These are phyloP conservation scores for Drosophila varians DNA, from an alignment of 1,140 invertebrate genomes.

Conservation along the genomic window DNA sequence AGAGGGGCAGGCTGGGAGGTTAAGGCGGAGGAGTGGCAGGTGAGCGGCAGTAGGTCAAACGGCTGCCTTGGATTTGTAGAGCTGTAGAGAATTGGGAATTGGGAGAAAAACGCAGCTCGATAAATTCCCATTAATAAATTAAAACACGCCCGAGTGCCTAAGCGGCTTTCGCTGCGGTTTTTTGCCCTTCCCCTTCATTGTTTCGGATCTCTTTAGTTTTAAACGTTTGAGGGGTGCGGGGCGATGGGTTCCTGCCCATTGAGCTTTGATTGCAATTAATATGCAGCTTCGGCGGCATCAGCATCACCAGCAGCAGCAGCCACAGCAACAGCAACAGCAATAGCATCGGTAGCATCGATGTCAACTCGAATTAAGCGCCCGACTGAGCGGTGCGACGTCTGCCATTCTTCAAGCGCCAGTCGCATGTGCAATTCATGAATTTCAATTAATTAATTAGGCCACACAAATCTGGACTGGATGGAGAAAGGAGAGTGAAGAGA, in stretches of 20 bases:
- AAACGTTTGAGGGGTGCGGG: conserved; percentile 32
- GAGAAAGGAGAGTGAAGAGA: neutral
- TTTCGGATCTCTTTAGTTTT: conserved; percentile 55
- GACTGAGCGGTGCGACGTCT: conserved; percentile 24
- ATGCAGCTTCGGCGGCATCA: conserved; percentile 47
- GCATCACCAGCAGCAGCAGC: conserved; percentile 23
- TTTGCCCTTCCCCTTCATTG: conserved; percentile 2
- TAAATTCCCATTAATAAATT: conserved; percentile 80
- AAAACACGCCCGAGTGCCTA: conserved; percentile 67
- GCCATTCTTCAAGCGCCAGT: conserved; percentile 65
- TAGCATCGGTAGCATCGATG: conserved; percentile 28
- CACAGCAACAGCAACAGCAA: no score
- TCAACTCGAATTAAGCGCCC: conserved; percentile 52
- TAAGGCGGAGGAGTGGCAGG: neutral
- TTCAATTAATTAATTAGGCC: conserved; percentile 80
- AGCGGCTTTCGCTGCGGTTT: conserved; percentile 64
- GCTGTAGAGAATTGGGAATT: neutral
- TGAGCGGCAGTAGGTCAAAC: conserved; percentile 57
- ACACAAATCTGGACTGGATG: conserved; percentile 60
- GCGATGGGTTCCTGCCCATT: conserved; percentile 37
- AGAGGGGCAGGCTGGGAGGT: neutral
- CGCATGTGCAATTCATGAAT: conserved; percentile 80
- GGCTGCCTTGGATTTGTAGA: conserved; percentile 36
- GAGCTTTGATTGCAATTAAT: conserved; percentile 78
- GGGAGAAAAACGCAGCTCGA: conserved; percentile 42